Evolutionary conservation across 2,888 invertebrate species (phyloP).

Genomic region (Acanthoscelides obtectus): DNA sequence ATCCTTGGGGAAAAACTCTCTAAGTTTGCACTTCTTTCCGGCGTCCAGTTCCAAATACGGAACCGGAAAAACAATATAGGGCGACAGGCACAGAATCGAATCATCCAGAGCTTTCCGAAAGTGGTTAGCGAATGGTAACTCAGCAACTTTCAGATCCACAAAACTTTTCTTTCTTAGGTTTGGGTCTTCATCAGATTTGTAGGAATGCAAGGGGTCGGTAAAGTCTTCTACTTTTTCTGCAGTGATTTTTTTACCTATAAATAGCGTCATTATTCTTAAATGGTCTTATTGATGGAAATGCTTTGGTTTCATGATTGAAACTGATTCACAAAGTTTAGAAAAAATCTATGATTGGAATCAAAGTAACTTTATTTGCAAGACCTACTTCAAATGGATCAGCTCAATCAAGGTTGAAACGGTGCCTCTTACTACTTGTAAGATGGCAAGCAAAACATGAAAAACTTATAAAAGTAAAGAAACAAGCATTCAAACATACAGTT

Average conservation of each 20-base stretch:
- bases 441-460: too few relatives aligned
- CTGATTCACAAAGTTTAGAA: too few relatives aligned
- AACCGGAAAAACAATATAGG: constrained; percentile 75
- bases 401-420: too few relatives aligned
- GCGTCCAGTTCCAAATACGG: constrained; percentile 85
- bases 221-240: constrained; percentile 66
- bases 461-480: too few relatives aligned
- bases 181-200: constrained; percentile 19
- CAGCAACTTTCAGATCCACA: constrained; percentile 45
- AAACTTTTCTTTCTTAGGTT: constrained; percentile 26
- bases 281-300: constrained; percentile 42
- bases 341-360: too few relatives aligned
- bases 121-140: constrained; percentile 60
- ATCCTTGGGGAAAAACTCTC: constrained; percentile 67
- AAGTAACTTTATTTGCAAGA: too few relatives aligned
- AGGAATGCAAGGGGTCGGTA: constrained; percentile 72
- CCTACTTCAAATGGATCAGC: too few relatives aligned
- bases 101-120: constrained; percentile 73
- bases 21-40: constrained; percentile 69
- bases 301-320: too few relatives aligned
- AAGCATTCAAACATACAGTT: too few relatives aligned
- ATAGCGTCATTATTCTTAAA: too few relatives aligned
- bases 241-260: constrained; percentile 36
- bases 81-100: constrained; percentile 76
- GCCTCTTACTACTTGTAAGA: too few relatives aligned